Evolutionary conservation across 2,888 invertebrate species (phyloP).

Genomic region (Lasioglossum leucozonium): DNA sequence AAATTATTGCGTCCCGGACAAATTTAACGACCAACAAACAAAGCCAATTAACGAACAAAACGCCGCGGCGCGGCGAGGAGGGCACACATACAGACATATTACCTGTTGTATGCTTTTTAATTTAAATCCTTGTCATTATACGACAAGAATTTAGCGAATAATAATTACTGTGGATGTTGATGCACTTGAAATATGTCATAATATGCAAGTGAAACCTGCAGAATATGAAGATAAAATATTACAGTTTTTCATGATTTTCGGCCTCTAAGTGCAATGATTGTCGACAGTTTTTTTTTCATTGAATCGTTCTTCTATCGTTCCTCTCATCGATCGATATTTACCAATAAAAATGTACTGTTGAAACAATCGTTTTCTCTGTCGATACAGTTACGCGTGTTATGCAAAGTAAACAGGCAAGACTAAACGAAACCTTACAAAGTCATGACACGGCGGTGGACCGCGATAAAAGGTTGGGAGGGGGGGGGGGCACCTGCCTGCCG

Average conservation of each 20-base stretch:
- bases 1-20: neutral
- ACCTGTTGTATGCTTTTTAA: neutral
- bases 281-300: neutral
- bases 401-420: constrained; percentile 37
- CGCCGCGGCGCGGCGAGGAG: neutral
- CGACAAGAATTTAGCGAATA: neutral
- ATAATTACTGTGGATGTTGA: neutral
- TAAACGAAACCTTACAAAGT: constrained; percentile 70
- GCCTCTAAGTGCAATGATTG: too few relatives aligned
- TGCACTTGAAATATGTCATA: neutral
- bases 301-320: neutral
- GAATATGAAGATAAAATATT: neutral
- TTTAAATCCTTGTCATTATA: neutral
- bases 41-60: neutral
- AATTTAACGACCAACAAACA: constrained; percentile 2
- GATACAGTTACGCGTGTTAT: constrained; percentile 18
- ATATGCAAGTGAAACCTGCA: neutral
- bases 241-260: too few relatives aligned
- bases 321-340: neutral
- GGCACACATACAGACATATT: neutral
- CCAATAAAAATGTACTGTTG: neutral
- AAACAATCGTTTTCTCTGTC: neutral
- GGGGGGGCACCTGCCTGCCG: constrained; percentile 77
- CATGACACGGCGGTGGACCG: constrained; percentile 67
- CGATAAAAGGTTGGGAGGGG: constrained; percentile 80